Base-by-base conservation (phyloP, 2,113 vertebrate species). In the Bombycilla garrulus region DNA sequence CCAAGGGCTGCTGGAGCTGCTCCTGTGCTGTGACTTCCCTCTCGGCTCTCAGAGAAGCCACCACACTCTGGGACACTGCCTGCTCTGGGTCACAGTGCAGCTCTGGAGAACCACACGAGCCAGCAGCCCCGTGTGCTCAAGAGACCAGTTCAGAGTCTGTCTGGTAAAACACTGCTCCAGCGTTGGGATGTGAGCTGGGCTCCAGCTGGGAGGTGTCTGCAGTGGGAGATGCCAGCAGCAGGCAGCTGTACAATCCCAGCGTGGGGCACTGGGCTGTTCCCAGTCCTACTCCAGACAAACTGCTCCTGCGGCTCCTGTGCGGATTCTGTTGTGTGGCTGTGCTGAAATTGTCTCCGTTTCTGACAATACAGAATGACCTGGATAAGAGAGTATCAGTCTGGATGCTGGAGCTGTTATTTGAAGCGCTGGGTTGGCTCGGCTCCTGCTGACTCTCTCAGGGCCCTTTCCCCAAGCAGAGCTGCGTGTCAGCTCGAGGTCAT, bases 101-200 rank as follows among this genome's bases (percentile, higher is more conserved):
- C 50, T 80, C 38, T 45, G 7, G 50, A 42, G 25, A 25, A 6
- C 10, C 44, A 15, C 38, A 12, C 0, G 9, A n/a, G 26, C 48
- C 42, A 31, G 36, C 40, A 44, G 8, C 23, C 17, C 45, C 42
- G 35, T 8, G n/a, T 29, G 22, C 67, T 81, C 23, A 26, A 15
- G 18, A 3, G 48, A 5, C 57, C 71, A 42, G 3, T 11, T n/a
- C 40, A 42, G 58, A 38, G 35, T 29, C 73, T 45, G 53, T 11
- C 35, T 6, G 1, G 47, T 38, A 23, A 65, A 64, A n/a, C 2
- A 7, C 3, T 6, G 0, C 0, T 21, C 56, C 35, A 31, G 42
- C 9, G 35, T 10, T 40, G 9, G 73, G 60, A 4, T 29, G n/a
- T n/a, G 44, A 35, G 33, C 50, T 79, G 1, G 0, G 19, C 10